phyloP scores from a whole-genome alignment of 2,888 invertebrate species.

The Spilosoma lubricipeda region DNA sequence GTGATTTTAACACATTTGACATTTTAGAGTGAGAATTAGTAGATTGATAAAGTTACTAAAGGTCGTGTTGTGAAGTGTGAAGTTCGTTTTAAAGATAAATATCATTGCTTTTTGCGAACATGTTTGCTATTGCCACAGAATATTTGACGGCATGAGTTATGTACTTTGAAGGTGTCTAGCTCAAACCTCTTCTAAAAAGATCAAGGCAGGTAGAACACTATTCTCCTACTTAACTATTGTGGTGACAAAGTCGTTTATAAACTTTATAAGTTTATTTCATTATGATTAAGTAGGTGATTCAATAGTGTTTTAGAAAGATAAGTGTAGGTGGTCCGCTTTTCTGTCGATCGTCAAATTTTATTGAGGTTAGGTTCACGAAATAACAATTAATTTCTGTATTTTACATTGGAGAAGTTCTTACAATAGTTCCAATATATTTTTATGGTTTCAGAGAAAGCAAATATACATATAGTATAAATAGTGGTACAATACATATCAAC shows the following conservation, averaged over 20 bases:
- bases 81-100: conserved; percentile 19
- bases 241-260: no score
- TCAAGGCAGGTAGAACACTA: no score
- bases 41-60: conserved; percentile 31
- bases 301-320: not conserved
- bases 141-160: not conserved
- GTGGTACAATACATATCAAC: not conserved
- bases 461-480: not conserved
- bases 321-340: no score
- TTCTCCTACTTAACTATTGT: no score
- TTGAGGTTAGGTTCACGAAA: no score
- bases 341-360: no score
- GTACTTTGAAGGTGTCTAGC: not conserved
- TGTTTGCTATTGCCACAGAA: conserved; percentile 9
- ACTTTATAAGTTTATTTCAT: not conserved
- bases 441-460: no score
- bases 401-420: no score
- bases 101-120: conserved; percentile 18
- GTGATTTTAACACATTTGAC: conserved; percentile 39
- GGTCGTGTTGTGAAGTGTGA: conserved; percentile 29
- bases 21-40: conserved; percentile 38
- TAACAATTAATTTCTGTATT: no score
- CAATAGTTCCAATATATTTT: not conserved
- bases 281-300: not conserved
- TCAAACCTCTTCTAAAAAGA: not conserved